Base-by-base conservation (phyloP, 2,888 invertebrate genomes). In the Physocephala rufipes region DNA sequence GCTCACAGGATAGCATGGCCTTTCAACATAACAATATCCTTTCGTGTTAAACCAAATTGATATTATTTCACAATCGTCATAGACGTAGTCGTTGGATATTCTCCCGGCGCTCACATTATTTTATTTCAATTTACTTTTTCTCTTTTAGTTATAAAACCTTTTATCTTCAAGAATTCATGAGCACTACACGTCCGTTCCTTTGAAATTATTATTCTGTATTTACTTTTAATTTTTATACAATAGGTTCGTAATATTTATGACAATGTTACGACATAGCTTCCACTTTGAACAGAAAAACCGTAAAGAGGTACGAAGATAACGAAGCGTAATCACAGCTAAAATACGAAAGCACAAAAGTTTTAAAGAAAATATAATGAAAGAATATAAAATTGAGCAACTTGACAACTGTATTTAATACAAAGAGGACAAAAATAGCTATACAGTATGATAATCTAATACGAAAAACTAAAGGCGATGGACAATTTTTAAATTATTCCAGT, bases 1-100 rank as follows among this genome's bases (percentile, higher is more conserved):
- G 51, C 70, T 64, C 70, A 24, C 55, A 70, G 70, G 70, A 70
- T 28, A 70, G 64, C 58, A 58, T 63, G 26, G 64, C 47, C 64
- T 70, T 64, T 49, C 43, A 55, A 70, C 64, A 55, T 70, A 53
- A 51, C 55, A 45, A 63, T 63, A 53, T 70, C 61, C 68, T 51
- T 61, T 49, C 68, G 49, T 68, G 62, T 68, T 68, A 68, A 68
- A 62, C 62, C 62, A 36, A 28, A 62, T 24, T 36, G 66, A 19
- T 30, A 21, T 45, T 16, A n/a, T n/a, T n/a, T n/a, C n/a, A n/a
- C n/a, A n/a, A n/a, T n/a, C 45, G 26, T 2, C 12, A 19, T 26
- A 26, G 2, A 28, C 16, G 45, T 16, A 16, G 36, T 5, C 43
- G 47, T 45, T 63, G 47, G 21, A n/a, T 47, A 7, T 45, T 26